These are phyloP conservation scores for Meiosimyza decipiens DNA, from an alignment of 2,888 invertebrate genomes.

Conservation along the genomic window DNA sequence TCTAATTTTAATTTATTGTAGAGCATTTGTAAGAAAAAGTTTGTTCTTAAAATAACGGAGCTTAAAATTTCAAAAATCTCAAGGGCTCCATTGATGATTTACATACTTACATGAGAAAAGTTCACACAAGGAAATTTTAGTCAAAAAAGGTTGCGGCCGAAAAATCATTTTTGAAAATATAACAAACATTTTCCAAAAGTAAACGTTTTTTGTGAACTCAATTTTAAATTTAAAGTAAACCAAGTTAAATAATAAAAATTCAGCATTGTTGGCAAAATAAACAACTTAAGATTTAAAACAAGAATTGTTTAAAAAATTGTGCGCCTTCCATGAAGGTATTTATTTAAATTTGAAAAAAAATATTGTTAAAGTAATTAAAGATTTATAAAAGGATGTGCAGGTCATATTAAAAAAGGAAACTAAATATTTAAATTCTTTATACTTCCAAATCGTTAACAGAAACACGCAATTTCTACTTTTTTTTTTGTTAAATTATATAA, in stretches of 20 bases:
- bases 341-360: conserved; percentile 36
- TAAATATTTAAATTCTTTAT: too few species aligned
- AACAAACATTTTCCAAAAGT: too few species aligned
- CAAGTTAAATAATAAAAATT: conserved; percentile 1
- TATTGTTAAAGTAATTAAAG: conserved; percentile 37
- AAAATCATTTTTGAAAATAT: too few species aligned
- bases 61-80: conserved; percentile 1
- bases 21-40: conserved; percentile 37
- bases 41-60: conserved; percentile 25
- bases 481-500: background rate
- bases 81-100: too few species aligned
- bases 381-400: conserved; percentile 46
- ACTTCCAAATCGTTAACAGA: too few species aligned
- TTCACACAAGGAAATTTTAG: too few species aligned
- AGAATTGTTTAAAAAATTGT: conserved; percentile 32
- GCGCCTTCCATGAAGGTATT: conserved; percentile 48
- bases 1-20: conserved; percentile 30
- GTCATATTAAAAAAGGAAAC: background rate
- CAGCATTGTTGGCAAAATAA: conserved; percentile 31
- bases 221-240: too few species aligned
- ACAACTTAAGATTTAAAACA: conserved; percentile 11
- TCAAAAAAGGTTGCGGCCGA: too few species aligned
- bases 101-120: too few species aligned
- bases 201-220: too few species aligned
- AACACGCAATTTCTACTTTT: too few species aligned